phyloP scores from a whole-genome alignment of 2,797 vertebrate genomes.

The Gambusia yucatana region DNA sequence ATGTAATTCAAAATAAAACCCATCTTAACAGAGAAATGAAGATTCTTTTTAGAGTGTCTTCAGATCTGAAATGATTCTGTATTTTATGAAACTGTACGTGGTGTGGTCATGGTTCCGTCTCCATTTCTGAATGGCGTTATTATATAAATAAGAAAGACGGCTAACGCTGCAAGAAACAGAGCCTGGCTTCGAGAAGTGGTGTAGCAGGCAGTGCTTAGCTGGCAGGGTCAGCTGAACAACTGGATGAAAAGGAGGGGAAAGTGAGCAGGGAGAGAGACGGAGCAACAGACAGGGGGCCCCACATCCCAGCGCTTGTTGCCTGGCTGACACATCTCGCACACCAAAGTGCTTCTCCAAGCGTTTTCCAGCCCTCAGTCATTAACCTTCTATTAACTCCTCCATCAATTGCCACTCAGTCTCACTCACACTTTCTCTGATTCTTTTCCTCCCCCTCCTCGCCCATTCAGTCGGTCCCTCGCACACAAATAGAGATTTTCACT shows the following conservation, averaged over 20 bases:
- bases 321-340: constrained; percentile 76
- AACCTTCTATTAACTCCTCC: constrained; percentile 84
- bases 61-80: not conserved
- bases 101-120: not conserved
- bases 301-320: constrained; percentile 74
- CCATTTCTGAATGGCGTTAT: not conserved
- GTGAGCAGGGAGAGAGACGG: not conserved
- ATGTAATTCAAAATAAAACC: not conserved
- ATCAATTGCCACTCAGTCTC: constrained; percentile 76
- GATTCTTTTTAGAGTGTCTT: not conserved
- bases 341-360: constrained; percentile 81
- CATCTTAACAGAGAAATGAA: not conserved
- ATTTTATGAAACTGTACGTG: not conserved
- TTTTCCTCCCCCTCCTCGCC: constrained; percentile 40
- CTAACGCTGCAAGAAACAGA: not conserved
- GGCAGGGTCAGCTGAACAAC: constrained; percentile 26
- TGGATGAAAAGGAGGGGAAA: constrained; percentile 37
- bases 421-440: constrained; percentile 53
- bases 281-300: constrained; percentile 44
- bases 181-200: constrained; percentile 11
- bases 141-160: not conserved
- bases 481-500: constrained; percentile 41
- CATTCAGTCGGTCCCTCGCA: constrained; percentile 27
- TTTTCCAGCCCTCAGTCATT: constrained; percentile 81
- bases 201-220: constrained; percentile 20